Conservation (phyloP, 1,140 invertebrate species). For the Zaprionus vittiger region DNA sequence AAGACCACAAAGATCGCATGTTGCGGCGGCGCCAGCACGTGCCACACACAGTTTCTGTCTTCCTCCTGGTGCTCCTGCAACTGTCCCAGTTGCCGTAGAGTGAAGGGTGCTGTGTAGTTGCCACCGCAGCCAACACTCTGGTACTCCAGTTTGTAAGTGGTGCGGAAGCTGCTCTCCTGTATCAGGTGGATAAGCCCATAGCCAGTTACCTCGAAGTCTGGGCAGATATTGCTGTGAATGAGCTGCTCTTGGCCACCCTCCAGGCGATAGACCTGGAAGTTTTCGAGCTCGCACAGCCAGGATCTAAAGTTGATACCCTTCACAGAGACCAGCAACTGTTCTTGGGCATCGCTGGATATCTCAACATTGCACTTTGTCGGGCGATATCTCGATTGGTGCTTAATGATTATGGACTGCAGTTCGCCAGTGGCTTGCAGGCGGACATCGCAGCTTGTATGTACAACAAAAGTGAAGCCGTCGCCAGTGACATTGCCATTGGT, state of each 20-base stretch:
- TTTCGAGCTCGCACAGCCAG: neutral
- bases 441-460: constrained; percentile 89
- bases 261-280: constrained; percentile 41
- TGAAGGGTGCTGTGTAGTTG: constrained; percentile 84
- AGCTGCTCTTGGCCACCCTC: constrained; percentile 13
- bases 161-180: constrained; percentile 57
- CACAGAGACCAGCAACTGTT: constrained; percentile 50
- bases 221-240: constrained; percentile 41
- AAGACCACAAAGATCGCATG: constrained; percentile 89
- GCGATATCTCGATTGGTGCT: neutral
- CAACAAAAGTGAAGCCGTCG: constrained; percentile 89
- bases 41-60: constrained; percentile 88
- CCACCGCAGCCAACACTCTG: constrained; percentile 85
- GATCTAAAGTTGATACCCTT: neutral
- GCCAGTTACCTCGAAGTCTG: constrained; percentile 60
- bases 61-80: constrained; percentile 83
- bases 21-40: constrained; percentile 89
- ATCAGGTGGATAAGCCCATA: constrained; percentile 32
- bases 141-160: constrained; percentile 85
- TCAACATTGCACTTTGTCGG: constrained; percentile 33
- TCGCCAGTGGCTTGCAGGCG: constrained; percentile 85
- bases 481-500: constrained; percentile 88
- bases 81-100: constrained; percentile 70
- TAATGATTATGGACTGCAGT: constrained; percentile 75
- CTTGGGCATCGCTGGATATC: constrained; percentile 26